phyloP scores from a whole-genome alignment of 2,888 invertebrate genomes.

The Ophraella communa region DNA sequence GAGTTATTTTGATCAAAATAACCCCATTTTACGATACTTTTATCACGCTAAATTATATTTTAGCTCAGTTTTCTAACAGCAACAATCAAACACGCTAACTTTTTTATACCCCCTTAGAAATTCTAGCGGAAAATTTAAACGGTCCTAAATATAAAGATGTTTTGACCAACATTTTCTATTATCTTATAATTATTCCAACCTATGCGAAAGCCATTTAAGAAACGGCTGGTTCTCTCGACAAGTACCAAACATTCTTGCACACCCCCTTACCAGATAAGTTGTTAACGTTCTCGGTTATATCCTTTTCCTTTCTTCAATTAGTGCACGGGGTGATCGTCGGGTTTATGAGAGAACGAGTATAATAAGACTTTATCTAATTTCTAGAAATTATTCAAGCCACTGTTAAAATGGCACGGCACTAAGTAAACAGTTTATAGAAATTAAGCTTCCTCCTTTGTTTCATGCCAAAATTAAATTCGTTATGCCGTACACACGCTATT shows the following conservation, averaged over 20 bases:
- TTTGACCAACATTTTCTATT: too few species aligned
- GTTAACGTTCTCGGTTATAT: conserved; percentile 18
- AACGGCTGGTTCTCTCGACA: background rate
- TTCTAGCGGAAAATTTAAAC: too few species aligned
- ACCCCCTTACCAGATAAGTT: conserved; percentile 21
- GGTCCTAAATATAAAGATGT: too few species aligned
- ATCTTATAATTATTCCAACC: too few species aligned
- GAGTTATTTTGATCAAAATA: too few species aligned
- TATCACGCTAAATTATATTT: too few species aligned
- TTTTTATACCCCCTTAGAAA: too few species aligned
- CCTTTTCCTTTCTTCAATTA: conserved; percentile 21
- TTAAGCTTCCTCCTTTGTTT: background rate
- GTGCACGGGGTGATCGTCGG: conserved; percentile 13
- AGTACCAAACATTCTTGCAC: conserved; percentile 3
- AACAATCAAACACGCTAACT: too few species aligned
- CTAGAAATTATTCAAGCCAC: background rate
- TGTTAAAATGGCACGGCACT: background rate
- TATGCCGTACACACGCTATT: background rate
- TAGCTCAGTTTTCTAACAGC: too few species aligned
- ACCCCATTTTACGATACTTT: too few species aligned
- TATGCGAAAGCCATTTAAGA: background rate
- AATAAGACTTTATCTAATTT: conserved; percentile 21
- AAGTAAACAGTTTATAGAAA: conserved; percentile 10
- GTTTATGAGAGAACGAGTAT: conserved; percentile 9
- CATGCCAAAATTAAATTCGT: conserved; percentile 1